Evolutionary conservation across 2,797 vertebrate species (phyloP).

Genomic region (Toxotes lorentzi): DNA sequence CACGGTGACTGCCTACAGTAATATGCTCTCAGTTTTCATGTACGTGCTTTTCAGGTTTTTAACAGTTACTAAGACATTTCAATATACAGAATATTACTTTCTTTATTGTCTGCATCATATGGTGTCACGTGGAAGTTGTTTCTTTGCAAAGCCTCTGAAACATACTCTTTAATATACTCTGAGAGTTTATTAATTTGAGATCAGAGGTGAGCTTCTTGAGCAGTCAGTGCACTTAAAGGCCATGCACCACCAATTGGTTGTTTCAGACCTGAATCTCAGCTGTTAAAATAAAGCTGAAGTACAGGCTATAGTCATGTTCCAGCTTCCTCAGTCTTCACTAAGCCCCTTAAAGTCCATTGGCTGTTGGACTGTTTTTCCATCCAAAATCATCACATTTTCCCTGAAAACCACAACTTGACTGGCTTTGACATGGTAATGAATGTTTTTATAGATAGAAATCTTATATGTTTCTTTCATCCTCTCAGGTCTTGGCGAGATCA

Average conservation of each 20-base stretch:
- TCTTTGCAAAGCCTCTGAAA: too few relatives aligned
- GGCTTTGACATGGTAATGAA: constrained; percentile 54
- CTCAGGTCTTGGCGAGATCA: constrained; percentile 50
- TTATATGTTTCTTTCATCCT: constrained; percentile 57
- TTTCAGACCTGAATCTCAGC: background rate
- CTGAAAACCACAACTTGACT: constrained; percentile 31
- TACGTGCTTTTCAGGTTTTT: background rate
- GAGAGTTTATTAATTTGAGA: too few relatives aligned
- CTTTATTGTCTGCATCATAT: background rate
- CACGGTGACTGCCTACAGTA: background rate
- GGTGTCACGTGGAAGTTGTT: too few relatives aligned
- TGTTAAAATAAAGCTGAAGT: background rate
- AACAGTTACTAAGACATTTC: background rate
- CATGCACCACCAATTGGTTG: background rate
- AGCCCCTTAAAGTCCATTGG: background rate
- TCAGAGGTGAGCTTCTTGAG: background rate
- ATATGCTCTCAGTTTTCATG: background rate
- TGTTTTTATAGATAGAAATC: constrained; percentile 51
- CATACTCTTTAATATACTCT: too few relatives aligned
- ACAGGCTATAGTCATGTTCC: background rate
- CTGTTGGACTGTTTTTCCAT: background rate
- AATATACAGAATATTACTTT: background rate
- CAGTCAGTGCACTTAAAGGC: background rate
- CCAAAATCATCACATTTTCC: constrained; percentile 6
- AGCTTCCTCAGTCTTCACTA: background rate